phyloP scores from a whole-genome alignment of 2,797 vertebrate species.

The Eulemur mongoz region DNA sequence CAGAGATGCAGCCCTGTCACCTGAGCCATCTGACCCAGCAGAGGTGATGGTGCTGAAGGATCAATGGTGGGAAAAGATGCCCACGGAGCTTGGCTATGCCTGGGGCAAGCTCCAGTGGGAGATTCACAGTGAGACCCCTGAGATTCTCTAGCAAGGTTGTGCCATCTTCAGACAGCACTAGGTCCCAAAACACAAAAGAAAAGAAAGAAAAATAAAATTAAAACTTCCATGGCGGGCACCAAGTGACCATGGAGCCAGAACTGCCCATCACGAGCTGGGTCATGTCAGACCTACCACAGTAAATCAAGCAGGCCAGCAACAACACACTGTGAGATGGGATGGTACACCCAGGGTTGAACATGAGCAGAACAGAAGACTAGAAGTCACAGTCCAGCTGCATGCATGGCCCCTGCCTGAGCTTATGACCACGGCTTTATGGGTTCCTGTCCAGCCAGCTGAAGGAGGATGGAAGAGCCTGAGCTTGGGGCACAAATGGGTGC shows the following conservation, averaged over 20 bases:
- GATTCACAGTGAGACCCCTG: background rate
- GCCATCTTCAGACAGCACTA: background rate
- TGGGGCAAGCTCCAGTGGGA: background rate
- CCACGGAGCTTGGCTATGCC: background rate
- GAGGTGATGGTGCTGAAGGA: background rate
- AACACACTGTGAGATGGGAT: accelerated
- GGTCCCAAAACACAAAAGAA: background rate
- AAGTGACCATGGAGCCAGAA: background rate
- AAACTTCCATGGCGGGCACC: background rate
- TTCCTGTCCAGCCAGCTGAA: background rate
- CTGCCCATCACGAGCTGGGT: background rate
- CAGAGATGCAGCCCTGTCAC: background rate
- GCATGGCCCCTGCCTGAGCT: background rate
- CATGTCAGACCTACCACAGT: background rate
- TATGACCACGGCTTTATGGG: background rate
- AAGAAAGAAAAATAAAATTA: background rate
- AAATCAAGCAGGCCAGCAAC: background rate
- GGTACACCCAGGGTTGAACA: background rate
- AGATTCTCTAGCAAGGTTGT: background rate
- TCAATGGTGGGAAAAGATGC: background rate
- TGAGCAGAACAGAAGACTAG: background rate
- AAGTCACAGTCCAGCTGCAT: background rate
- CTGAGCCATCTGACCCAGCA: background rate
- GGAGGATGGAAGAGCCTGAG: background rate
- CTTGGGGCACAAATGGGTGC: background rate